These are phyloP conservation scores for Cuculus canorus DNA, from an alignment of 2,797 vertebrate genomes.

Conservation along the genomic window DNA sequence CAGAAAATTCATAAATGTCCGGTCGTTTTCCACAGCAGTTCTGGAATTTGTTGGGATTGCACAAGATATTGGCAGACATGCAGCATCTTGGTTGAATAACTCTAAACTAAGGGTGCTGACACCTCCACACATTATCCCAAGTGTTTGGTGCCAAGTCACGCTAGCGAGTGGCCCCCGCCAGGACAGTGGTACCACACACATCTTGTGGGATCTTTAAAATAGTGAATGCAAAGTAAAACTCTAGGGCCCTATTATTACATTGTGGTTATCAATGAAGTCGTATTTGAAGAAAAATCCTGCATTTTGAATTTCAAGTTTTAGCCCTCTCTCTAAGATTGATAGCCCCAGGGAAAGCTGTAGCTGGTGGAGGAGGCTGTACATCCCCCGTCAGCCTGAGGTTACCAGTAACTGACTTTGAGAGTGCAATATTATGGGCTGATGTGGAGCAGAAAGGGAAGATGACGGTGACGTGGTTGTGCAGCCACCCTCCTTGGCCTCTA, in stretches of 20 bases:
- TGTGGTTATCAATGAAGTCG: accelerated
- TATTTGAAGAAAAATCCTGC: neutral
- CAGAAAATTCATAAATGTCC: neutral
- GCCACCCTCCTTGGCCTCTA: neutral
- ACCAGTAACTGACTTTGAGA: accelerated
- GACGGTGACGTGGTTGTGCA: neutral
- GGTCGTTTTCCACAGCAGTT: neutral
- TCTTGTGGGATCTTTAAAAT: neutral
- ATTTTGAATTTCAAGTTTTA: neutral
- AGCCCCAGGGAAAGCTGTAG: neutral
- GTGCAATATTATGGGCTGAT: neutral
- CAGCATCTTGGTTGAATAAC: neutral
- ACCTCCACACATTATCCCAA: accelerated
- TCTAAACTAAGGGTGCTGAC: neutral
- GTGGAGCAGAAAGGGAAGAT: neutral
- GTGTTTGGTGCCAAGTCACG: neutral
- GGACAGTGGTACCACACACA: accelerated
- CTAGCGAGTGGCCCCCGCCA: accelerated
- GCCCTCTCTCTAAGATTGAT: neutral
- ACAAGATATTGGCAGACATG: neutral
- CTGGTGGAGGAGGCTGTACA: neutral
- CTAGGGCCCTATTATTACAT: neutral
- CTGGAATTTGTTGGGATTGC: neutral
- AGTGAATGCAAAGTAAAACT: neutral
- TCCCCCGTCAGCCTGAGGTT: neutral